A percentile compares a stretch with the other conserved stretches of the same genome.
These are phyloP conservation scores for Cardiocondyla obscurior DNA, from an alignment of 1,140 invertebrate genomes.

Conservation along the genomic window DNA sequence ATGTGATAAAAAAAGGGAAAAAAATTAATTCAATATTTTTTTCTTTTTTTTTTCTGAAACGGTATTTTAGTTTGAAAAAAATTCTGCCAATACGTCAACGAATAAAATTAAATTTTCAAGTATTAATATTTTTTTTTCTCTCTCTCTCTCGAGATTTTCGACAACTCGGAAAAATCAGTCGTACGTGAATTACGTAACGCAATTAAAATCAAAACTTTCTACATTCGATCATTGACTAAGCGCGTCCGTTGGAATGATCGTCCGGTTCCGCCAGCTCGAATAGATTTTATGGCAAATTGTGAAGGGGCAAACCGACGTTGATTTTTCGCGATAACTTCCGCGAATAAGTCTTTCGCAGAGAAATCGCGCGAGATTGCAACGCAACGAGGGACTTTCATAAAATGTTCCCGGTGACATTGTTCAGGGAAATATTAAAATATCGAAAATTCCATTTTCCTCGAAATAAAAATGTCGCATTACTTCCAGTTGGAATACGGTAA, in stretches of 20 bases:
- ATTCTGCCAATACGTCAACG: neutral
- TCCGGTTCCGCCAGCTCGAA: slow-evolving; percentile 21
- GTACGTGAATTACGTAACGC: slow-evolving; percentile 11
- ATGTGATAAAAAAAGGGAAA: too few species aligned
- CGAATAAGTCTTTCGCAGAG: slow-evolving; percentile 18
- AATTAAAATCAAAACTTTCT: slow-evolving; percentile 50
- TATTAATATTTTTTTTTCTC: too few species aligned
- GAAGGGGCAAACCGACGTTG: slow-evolving; percentile 29
- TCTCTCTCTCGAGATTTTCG: neutral
- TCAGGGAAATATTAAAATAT: slow-evolving; percentile 7
- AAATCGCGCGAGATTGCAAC: slow-evolving; percentile 51
- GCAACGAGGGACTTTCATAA: slow-evolving; percentile 1
- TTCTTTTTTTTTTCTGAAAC: neutral
- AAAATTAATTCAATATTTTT: neutral
- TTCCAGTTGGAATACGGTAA: neutral
- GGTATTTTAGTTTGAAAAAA: neutral
- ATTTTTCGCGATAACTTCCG: slow-evolving; percentile 53
- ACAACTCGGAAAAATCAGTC: slow-evolving; percentile 18
- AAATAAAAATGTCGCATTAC: slow-evolving; percentile 37
- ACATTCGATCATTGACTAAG: slow-evolving; percentile 32
- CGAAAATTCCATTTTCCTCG: neutral
- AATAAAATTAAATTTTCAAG: neutral
- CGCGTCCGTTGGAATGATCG: neutral
- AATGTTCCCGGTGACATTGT: slow-evolving; percentile 22
- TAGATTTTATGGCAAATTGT: neutral